phyloP scores from a whole-genome alignment of 2,888 invertebrate species.

The Conops quadrifasciatus region DNA sequence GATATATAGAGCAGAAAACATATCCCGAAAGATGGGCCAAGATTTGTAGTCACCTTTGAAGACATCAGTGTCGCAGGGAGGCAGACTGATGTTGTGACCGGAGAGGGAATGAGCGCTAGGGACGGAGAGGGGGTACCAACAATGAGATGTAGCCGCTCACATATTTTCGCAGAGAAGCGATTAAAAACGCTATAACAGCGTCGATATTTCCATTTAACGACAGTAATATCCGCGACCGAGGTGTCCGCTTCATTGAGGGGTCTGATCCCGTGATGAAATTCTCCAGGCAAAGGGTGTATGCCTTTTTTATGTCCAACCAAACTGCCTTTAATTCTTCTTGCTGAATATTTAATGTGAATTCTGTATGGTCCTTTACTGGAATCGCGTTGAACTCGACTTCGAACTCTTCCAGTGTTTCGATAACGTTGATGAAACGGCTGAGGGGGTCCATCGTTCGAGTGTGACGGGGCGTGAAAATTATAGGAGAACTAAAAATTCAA shows the following conservation, averaged over 20 bases:
- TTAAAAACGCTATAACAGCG: background rate
- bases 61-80: constrained; percentile 1
- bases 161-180: background rate
- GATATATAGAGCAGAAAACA: background rate
- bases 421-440: background rate
- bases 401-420: background rate
- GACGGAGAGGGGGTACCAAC: constrained; percentile 18
- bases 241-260: background rate
- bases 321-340: background rate
- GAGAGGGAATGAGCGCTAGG: constrained; percentile 30
- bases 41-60: no score
- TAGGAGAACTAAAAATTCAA: no score
- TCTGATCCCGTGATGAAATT: background rate
- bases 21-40: background rate
- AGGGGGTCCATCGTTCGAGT: no score
- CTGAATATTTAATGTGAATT: background rate
- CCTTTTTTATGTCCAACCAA: background rate
- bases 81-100: constrained; percentile 8
- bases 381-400: background rate
- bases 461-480: no score
- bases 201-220: background rate
- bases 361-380: background rate
- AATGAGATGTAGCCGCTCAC: constrained; percentile 5
- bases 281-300: background rate
- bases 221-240: background rate